Evolutionary conservation across 2,888 invertebrate genomes (phyloP).

Genomic region (Apotomis capreana): DNA sequence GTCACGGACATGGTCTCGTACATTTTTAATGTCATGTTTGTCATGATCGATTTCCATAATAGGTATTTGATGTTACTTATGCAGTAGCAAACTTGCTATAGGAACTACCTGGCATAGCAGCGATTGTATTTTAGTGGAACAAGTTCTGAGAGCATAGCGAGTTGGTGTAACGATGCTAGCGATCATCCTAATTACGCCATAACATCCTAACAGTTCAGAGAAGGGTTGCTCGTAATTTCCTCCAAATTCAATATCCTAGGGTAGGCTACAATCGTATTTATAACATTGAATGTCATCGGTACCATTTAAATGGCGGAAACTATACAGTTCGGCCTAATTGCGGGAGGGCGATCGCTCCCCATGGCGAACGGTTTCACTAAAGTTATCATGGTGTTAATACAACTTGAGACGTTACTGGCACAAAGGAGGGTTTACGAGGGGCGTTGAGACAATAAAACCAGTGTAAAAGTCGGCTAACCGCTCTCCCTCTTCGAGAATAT

Average conservation of each 20-base stretch:
- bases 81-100: background rate
- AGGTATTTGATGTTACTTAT: constrained; percentile 1
- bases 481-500: constrained; percentile 65
- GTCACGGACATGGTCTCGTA: constrained; percentile 17
- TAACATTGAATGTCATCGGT: constrained; percentile 64
- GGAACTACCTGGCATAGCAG: background rate
- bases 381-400: constrained; percentile 77
- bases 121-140: background rate
- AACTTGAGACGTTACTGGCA: constrained; percentile 75
- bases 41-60: constrained; percentile 23
- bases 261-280: constrained; percentile 64
- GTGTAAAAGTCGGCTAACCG: constrained; percentile 79
- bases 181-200: constrained; percentile 63
- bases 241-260: constrained; percentile 76
- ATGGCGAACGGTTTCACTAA: constrained; percentile 57
- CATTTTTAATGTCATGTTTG: constrained; percentile 24
- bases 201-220: constrained; percentile 67
- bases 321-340: constrained; percentile 70
- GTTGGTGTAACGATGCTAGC: constrained; percentile 46
- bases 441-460: constrained; percentile 76
- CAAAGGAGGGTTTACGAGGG: constrained; percentile 75
- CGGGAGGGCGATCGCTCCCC: constrained; percentile 60
- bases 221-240: constrained; percentile 71
- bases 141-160: constrained; percentile 13
- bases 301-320: constrained; percentile 77